A percentile compares a stretch with the other conserved stretches of the same genome.
Evolutionary conservation across 2,113 vertebrate species (phyloP).

Genomic region (Theropithecus gelada): DNA sequence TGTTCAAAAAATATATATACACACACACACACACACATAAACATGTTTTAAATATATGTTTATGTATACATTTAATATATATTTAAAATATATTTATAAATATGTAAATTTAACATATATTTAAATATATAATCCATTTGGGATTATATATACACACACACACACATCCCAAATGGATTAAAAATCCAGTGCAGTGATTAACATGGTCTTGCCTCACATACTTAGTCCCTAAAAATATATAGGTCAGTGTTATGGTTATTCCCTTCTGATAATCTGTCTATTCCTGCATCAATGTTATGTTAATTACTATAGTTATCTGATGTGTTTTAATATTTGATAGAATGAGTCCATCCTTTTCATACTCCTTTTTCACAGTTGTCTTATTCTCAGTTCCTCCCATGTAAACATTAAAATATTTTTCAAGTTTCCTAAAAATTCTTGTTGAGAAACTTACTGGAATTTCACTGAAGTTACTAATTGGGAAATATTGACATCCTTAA

Average conservation of each 20-base stretch:
- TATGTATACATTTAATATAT: too few relatives aligned
- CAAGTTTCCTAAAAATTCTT: conserved; percentile 19
- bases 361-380: not conserved
- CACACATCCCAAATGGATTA: not conserved
- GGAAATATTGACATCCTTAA: not conserved
- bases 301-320: not conserved
- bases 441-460: not conserved
- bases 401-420: not conserved
- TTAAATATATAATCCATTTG: too few relatives aligned
- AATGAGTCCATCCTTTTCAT: not conserved
- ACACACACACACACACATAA: too few relatives aligned
- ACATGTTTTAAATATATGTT: too few relatives aligned
- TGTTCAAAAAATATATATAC: too few relatives aligned
- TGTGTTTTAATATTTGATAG: not conserved
- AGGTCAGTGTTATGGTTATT: not conserved
- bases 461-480: not conserved
- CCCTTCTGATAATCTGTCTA: not conserved
- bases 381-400: not conserved
- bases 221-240: not conserved
- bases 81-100: too few relatives aligned
- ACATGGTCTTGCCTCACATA: not conserved
- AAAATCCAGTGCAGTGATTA: not conserved
- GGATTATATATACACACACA: too few relatives aligned
- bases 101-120: too few relatives aligned
- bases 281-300: not conserved